These are phyloP conservation scores for Drosophila pseudotalamancana DNA, from an alignment of 2,888 invertebrate species.

Conservation along the genomic window DNA sequence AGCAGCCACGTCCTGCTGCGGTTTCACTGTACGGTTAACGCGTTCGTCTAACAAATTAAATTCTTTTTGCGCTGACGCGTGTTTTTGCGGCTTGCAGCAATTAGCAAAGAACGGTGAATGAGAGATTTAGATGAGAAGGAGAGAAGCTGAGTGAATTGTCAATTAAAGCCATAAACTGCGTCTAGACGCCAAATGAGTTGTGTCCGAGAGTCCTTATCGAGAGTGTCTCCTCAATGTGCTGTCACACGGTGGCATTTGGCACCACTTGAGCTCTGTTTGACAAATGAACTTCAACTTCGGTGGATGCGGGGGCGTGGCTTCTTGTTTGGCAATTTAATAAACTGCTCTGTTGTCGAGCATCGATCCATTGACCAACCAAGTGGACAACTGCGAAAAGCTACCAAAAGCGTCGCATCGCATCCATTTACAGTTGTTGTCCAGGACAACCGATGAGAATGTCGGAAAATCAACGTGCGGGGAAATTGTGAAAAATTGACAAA, in stretches of 20 bases:
- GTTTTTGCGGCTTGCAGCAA: slow-evolving; percentile 62
- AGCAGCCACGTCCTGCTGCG: not conserved
- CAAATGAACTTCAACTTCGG: slow-evolving; percentile 41
- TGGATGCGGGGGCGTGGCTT: not conserved
- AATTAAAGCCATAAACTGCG: slow-evolving; percentile 60
- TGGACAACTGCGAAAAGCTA: slow-evolving; percentile 42
- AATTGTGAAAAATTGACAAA: slow-evolving; percentile 51
- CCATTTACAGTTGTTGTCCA: slow-evolving; percentile 72
- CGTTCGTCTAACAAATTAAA: slow-evolving; percentile 53
- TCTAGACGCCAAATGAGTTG: slow-evolving; percentile 58
- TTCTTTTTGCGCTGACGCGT: slow-evolving; percentile 39
- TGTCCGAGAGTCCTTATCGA: not conserved
- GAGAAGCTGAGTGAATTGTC: slow-evolving; percentile 28
- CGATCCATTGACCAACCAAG: slow-evolving; percentile 58
- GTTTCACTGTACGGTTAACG: slow-evolving; percentile 9
- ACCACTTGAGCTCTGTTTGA: slow-evolving; percentile 34
- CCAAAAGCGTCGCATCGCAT: slow-evolving; percentile 55
- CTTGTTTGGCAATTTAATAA: slow-evolving; percentile 73
- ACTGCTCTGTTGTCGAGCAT: slow-evolving; percentile 56
- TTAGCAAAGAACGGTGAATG: slow-evolving; percentile 43
- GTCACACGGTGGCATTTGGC: slow-evolving; percentile 32
- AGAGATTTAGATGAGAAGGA: not conserved
- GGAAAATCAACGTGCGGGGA: slow-evolving; percentile 48
- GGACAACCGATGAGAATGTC: slow-evolving; percentile 55
- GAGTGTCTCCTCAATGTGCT: slow-evolving; percentile 24